These are phyloP conservation scores for Drosophila orena DNA, from an alignment of 1,140 invertebrate species.

Conservation along the genomic window DNA sequence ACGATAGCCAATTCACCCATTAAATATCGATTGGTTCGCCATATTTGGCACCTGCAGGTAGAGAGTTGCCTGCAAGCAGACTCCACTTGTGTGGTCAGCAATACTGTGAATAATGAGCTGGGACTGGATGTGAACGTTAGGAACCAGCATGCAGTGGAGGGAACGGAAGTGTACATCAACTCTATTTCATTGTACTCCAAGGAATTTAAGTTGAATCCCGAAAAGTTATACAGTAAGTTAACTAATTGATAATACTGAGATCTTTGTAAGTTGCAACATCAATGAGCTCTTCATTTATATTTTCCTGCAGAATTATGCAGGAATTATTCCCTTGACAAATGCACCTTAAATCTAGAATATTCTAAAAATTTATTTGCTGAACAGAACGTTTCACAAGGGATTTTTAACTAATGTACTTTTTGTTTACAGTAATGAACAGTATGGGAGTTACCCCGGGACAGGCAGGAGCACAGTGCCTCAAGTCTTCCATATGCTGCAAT, in stretches of 20 bases:
- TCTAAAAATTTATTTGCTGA: too few relatives aligned
- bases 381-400: too few relatives aligned
- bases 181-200: conserved; percentile 72
- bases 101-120: conserved; percentile 86
- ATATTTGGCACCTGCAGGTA: conserved; percentile 89
- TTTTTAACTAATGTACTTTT: not conserved
- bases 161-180: conserved; percentile 86
- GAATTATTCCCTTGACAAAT: too few relatives aligned
- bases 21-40: conserved; percentile 89
- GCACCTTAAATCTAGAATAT: too few relatives aligned
- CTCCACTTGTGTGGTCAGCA: conserved; percentile 85
- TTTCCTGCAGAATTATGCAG: too few relatives aligned
- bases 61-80: conserved; percentile 88
- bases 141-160: conserved; percentile 89
- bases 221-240: conserved; percentile 70
- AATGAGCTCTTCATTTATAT: too few relatives aligned
- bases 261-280: not conserved
- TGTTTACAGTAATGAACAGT: conserved; percentile 67
- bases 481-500: conserved; percentile 64
- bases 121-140: conserved; percentile 88
- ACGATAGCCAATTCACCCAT: conserved; percentile 83
- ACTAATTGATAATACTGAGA: not conserved
- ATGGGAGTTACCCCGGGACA: conserved; percentile 68
- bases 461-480: conserved; percentile 66
- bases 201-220: conserved; percentile 62